phyloP scores from a whole-genome alignment of 2,113 vertebrate genomes.

The Himantopus leucocephalus region DNA sequence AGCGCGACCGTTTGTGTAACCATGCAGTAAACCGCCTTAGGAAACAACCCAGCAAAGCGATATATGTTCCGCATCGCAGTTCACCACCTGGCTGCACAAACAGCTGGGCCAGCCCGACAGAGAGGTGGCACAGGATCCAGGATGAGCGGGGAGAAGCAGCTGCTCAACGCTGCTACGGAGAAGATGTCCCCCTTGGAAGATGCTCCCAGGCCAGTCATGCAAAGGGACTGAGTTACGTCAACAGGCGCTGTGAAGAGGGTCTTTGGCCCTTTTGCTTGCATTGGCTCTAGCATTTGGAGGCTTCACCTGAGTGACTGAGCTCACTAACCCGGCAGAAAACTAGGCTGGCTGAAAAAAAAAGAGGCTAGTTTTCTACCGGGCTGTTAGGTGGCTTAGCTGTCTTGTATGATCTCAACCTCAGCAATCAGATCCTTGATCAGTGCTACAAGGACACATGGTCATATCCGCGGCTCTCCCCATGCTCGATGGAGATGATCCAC shows the following conservation, averaged over 20 bases:
- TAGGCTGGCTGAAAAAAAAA: not conserved
- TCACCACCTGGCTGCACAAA: not conserved
- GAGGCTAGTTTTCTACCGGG: not conserved
- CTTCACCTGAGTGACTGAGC: not conserved
- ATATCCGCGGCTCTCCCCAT: rapidly evolving
- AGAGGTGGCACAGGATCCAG: not conserved
- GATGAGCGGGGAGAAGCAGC: not conserved
- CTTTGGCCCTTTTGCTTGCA: not conserved
- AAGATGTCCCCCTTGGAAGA: not conserved
- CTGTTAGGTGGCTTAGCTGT: not conserved
- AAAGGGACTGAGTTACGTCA: not conserved
- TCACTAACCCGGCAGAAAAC: not conserved
- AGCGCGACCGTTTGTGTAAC: not conserved
- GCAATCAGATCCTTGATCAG: not conserved
- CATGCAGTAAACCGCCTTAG: not conserved
- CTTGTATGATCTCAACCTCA: not conserved
- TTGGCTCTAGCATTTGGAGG: not conserved
- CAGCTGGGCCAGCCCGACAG: not conserved
- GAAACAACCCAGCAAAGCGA: not conserved
- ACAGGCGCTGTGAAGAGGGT: not conserved
- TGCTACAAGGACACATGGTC: not conserved
- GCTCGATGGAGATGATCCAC: not conserved
- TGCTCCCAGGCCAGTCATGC: not conserved
- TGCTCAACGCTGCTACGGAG: not conserved
- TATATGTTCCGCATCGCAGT: rapidly evolving